Evolutionary conservation across 2,888 invertebrate genomes (phyloP).

Genomic region (Dioctria linearis): DNA sequence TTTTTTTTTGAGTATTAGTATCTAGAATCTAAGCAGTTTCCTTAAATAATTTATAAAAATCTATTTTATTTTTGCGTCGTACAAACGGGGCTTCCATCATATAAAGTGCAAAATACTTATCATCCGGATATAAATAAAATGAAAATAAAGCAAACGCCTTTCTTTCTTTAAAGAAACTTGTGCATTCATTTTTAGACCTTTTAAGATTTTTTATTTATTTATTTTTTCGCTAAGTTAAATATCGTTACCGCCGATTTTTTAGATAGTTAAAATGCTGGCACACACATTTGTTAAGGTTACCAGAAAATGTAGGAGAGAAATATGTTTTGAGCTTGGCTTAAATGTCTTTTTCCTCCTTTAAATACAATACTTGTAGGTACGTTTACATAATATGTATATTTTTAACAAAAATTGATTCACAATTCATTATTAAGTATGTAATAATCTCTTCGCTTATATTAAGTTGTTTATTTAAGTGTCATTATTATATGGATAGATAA

Average conservation of each 20-base stretch:
- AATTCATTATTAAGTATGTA: slow-evolving; percentile 22
- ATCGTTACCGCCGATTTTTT: slow-evolving; percentile 50
- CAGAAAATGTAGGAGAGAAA: neutral
- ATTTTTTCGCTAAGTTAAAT: neutral
- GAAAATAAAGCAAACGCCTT: slow-evolving; percentile 20
- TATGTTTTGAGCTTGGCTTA: slow-evolving; percentile 42
- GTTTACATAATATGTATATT: slow-evolving; percentile 10
- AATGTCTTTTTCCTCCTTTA: neutral
- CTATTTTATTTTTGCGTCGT: slow-evolving; percentile 39
- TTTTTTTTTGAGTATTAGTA: neutral
- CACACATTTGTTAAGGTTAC: slow-evolving; percentile 47
- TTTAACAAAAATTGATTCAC: neutral
- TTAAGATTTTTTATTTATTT: slow-evolving; percentile 18
- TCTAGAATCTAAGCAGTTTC: slow-evolving; percentile 26
- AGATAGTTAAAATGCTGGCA: slow-evolving; percentile 35
- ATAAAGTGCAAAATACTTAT: slow-evolving; percentile 39
- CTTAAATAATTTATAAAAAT: slow-evolving; percentile 16
- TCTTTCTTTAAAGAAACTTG: slow-evolving; percentile 8
- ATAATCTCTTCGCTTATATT: slow-evolving; percentile 29
- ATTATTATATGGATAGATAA: slow-evolving; percentile 4
- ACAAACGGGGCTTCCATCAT: slow-evolving; percentile 48
- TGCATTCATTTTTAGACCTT: slow-evolving; percentile 42
- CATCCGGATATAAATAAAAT: slow-evolving; percentile 37
- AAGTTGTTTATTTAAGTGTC: slow-evolving; percentile 19
- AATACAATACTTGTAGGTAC: too few species aligned